phyloP scores from a whole-genome alignment of 2,113 vertebrate species.

The Cyprinus carpio region DNA sequence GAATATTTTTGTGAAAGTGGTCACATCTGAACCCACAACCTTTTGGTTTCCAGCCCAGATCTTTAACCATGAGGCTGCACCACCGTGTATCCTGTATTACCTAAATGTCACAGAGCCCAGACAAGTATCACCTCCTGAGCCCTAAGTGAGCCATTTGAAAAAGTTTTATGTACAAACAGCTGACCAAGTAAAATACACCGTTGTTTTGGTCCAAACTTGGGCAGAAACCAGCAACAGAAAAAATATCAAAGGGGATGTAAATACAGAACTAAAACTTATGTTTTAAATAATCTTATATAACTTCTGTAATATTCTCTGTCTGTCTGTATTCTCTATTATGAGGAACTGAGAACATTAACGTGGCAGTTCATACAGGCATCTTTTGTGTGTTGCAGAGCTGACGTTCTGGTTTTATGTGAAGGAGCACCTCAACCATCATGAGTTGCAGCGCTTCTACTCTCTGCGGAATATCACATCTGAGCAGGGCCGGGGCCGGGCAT shows the following conservation, averaged over 20 bases:
- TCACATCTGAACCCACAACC: background rate
- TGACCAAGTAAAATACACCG: background rate
- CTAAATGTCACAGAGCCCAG: background rate
- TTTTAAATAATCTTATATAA: background rate
- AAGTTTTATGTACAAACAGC: background rate
- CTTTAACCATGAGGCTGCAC: background rate
- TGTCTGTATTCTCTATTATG: background rate
- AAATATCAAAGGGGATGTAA: background rate
- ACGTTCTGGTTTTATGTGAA: constrained; percentile 97
- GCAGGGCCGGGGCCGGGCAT: constrained; percentile 89
- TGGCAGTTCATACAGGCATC: background rate
- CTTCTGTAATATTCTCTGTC: no score
- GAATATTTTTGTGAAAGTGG: background rate
- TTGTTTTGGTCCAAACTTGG: background rate
- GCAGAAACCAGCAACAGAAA: background rate
- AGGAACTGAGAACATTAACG: background rate
- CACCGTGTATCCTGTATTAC: background rate
- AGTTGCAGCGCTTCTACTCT: constrained; percentile 91
- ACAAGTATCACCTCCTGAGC: background rate
- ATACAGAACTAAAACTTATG: background rate
- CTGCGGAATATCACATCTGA: constrained; percentile 86
- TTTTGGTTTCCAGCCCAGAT: background rate
- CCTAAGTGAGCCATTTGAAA: background rate
- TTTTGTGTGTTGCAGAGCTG: constrained; percentile 57
- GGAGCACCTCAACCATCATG: constrained; percentile 92